phyloP scores from a whole-genome alignment of 2,797 vertebrate genomes.

The Mallotus villosus region DNA sequence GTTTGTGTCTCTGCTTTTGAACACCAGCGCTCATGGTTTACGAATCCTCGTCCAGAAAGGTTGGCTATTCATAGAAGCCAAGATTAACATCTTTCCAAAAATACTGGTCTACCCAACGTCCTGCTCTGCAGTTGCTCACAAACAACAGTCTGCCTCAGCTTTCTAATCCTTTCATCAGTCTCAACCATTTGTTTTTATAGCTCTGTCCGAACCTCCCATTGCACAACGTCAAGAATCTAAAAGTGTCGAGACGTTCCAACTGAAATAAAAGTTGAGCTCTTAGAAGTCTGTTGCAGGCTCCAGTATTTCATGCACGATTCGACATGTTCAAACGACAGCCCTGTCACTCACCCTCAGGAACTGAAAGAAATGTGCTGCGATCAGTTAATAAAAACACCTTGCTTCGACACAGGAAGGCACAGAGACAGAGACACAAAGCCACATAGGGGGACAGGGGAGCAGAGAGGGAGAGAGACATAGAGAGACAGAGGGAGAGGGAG shows the following conservation, averaged over 20 bases:
- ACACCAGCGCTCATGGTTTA: no score
- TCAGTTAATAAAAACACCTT: no score
- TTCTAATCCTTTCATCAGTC: background rate
- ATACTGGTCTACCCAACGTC: slow-evolving; percentile 36
- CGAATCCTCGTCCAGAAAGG: slow-evolving; percentile 22
- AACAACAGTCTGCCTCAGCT: slow-evolving; percentile 10
- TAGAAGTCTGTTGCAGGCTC: background rate
- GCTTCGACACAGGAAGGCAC: slow-evolving; percentile 14
- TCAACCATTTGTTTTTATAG: background rate
- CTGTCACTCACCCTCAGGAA: slow-evolving; percentile 12
- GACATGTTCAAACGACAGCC: background rate
- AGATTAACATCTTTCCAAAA: slow-evolving; percentile 60
- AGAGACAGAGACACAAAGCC: background rate
- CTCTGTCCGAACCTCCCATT: background rate
- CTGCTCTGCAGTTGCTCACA: slow-evolving; percentile 8
- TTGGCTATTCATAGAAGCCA: slow-evolving; percentile 50
- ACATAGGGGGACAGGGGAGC: slow-evolving; percentile 23
- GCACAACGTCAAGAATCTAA: background rate
- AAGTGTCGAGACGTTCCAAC: background rate
- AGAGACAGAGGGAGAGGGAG: background rate
- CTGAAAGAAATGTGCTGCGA: background rate
- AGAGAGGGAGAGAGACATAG: slow-evolving; percentile 5
- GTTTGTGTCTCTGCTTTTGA: background rate
- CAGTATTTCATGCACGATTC: no score
- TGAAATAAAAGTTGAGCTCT: background rate